Evolutionary conservation across 30 jellyfish, hydroid and myxozoan species (phyloP), one percentile per base, ranked within the genome.

Genomic region (Aurelia coerulea): DNA sequence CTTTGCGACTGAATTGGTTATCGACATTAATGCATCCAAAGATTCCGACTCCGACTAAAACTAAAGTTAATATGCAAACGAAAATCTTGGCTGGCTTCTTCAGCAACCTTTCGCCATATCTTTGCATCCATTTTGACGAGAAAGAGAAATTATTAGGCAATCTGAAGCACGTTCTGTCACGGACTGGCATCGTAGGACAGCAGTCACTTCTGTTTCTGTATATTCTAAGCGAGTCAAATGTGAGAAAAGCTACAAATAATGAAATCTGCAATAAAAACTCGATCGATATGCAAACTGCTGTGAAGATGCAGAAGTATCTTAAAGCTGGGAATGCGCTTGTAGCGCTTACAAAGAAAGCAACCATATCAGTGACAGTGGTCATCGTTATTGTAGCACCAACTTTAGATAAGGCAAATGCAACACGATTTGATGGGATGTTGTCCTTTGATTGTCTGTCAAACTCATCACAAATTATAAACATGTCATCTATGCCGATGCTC

Each of bases 331-430:
- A 89, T 35, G 86, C 49, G 31, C 92, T 80, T 7, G 87, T 80
- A 17, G 88, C 75, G 42, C 93, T 89, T 5, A 74, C 78, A 18
- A 63, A 31, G 59, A 89, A 89, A 4, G 97, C 97, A 29, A 89
- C 68, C 62, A 84, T 51, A 34, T 89, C 97, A 18, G 97, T 89
- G 17, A 81, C 70, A 8, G 97, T 89, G 2, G 97, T 89, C 97
- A 89, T 89, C 8, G 97, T 81, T 8, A 89, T 80, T 14, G 97
- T 89, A 11, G 92, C 97, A 29, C 97, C 97, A 39, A 79, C 87
- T 46, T 87, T 79, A 10, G 91, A 77, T 60, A 89, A 46, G 17
- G 92, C 87, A 18, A 39, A 65, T 5, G 97, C 88, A 13, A 89
- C 88, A 6, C 97, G 81, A 32, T 80, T 81, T 16, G 39, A 41